Percentiles rank a stretch among this genome's conserved stretches.
Evolutionary conservation across 1,140 invertebrate genomes (phyloP).

Genomic region (Halictus rubicundus): DNA sequence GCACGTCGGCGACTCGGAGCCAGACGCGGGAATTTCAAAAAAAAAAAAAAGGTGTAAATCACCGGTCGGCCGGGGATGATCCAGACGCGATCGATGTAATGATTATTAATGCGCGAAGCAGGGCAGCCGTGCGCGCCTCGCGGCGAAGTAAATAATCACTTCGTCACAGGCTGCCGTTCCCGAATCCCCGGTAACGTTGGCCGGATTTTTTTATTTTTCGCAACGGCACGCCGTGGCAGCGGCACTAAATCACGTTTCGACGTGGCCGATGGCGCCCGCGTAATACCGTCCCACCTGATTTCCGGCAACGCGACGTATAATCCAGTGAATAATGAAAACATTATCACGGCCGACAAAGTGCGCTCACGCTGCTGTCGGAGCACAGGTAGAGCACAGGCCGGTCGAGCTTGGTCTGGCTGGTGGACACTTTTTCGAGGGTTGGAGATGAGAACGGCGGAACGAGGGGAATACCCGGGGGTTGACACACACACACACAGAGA

Average conservation of each 20-base stretch:
- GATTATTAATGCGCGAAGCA: not conserved
- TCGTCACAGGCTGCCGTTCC: not conserved
- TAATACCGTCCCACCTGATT: constrained; percentile 63
- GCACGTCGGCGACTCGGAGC: too few relatives aligned
- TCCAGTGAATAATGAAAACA: constrained; percentile 69
- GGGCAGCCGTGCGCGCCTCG: not conserved
- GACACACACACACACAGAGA: too few relatives aligned
- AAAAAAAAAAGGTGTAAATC: too few relatives aligned
- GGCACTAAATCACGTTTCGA: constrained; percentile 60
- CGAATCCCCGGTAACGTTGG: not conserved
- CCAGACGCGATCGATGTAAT: not conserved
- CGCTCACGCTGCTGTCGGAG: constrained; percentile 38
- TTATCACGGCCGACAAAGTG: constrained; percentile 59
- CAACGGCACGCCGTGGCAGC: not conserved
- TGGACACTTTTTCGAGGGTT: constrained; percentile 52
- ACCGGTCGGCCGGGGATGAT: too few relatives aligned
- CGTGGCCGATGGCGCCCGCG: constrained; percentile 44
- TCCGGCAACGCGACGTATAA: constrained; percentile 60
- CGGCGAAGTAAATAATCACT: constrained; percentile 38
- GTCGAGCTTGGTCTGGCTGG: not conserved
- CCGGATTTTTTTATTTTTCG: constrained; percentile 38
- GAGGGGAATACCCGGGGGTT: not conserved
- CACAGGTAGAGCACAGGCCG: constrained; percentile 11
- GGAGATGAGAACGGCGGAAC: not conserved
- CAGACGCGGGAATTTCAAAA: too few relatives aligned